These are phyloP conservation scores for Tichodroma muraria DNA, from an alignment of 2,113 vertebrate genomes.

Conservation along the genomic window DNA sequence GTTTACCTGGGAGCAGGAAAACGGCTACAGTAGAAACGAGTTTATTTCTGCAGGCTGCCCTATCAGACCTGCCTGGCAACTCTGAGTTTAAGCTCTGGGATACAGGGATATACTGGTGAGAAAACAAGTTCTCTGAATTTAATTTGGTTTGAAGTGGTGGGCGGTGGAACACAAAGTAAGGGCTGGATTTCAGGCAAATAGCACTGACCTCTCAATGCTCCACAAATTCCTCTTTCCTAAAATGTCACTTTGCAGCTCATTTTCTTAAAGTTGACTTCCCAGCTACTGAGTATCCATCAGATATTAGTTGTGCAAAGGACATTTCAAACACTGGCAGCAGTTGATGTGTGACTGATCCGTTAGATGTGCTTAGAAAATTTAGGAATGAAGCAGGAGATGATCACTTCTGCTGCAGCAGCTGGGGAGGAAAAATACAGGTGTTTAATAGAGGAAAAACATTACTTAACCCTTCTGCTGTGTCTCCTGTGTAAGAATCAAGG, in stretches of 20 bases:
- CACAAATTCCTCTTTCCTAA: rapidly evolving
- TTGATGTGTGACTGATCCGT: not conserved
- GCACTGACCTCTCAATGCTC: not conserved
- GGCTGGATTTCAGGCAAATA: not conserved
- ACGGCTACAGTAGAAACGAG: not conserved
- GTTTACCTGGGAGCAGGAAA: not conserved
- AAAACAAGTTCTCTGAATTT: not conserved
- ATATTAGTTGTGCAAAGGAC: not conserved
- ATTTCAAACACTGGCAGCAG: not conserved
- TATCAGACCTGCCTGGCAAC: not conserved
- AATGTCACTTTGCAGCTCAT: no score
- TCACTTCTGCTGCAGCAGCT: not conserved
- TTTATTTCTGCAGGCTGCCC: not conserved
- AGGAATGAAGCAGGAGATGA: not conserved
- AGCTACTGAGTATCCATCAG: not conserved
- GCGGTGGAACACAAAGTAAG: not conserved
- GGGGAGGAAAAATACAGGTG: not conserved
- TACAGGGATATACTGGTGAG: not conserved
- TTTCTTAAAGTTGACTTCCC: not conserved
- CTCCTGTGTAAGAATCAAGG: not conserved
- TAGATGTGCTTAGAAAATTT: not conserved
- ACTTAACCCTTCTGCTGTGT: not conserved
- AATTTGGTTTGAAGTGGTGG: not conserved
- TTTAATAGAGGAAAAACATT: not conserved
- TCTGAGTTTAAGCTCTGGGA: not conserved